Evolutionary conservation across 2,888 invertebrate genomes (phyloP), one percentile per base, ranked within the genome.

Genomic region (Panzeria rudis): DNA sequence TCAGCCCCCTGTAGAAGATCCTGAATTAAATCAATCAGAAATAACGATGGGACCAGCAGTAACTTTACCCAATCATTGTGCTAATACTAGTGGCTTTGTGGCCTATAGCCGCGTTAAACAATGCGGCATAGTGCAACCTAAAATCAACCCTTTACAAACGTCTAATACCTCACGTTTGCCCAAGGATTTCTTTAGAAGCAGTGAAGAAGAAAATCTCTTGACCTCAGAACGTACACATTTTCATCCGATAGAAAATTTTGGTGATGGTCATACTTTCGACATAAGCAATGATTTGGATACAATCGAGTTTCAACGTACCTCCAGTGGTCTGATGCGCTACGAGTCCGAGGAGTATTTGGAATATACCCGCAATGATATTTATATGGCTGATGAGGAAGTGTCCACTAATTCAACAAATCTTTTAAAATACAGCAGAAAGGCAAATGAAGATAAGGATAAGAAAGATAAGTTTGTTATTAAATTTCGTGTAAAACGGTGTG

Each of bases 181-280:
- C 0, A 80, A 76, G 6, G 79, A 79, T 35, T 73, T 75, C 11
- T 83, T 72, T 61, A 83, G 38, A 17, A 47, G 56, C 75, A 79
- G 71, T 62, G 89, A 89, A 38, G 89, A 90, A 59, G 96, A 96
- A 90, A 96, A 97, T 92, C 93, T 97, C 87, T 93, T 97, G 85
- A 96, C 95, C 20, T 96, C 97, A 8, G 94, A 95, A 86, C 95
- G 95, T 86, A 97, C 97, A 81, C 97, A 97, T 93, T 97, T 97
- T 93, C 95, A 95, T 87, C 97, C 97, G 17, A 97, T 97, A 88
- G 94, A 95, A 88, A 90, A 89, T 80, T 94, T 94, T 91, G 94
- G 94, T 38, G 96, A 96, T 92, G 96, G 96, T 68, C 95, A 95
- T 88, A 95, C 95, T 17, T 96, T 96, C 92, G 94, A 95, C 87